Conservation (phyloP, 2,888 invertebrate species). For the Heliconius hortense region DNA sequence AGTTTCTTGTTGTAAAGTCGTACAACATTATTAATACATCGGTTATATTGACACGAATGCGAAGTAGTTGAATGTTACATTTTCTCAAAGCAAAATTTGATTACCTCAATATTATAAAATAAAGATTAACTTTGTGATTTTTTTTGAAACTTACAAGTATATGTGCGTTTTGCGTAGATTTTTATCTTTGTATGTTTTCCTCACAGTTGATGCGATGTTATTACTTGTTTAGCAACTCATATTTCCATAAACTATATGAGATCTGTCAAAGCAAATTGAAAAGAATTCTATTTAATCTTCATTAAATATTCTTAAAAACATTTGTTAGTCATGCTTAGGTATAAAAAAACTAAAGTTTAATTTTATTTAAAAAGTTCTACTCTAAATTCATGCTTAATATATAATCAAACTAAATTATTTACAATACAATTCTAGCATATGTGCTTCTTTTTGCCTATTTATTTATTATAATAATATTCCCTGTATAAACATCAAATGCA, state of each 20-base stretch:
- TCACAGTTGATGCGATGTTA: slow-evolving; percentile 43
- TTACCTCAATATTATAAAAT: background rate
- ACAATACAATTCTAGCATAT: too few relatives aligned
- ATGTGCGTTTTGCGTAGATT: slow-evolving; percentile 6
- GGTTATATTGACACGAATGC: too few relatives aligned
- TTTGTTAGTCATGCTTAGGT: background rate
- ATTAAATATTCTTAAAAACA: background rate
- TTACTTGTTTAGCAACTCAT: slow-evolving; percentile 46
- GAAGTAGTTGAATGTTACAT: too few relatives aligned
- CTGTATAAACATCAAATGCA: too few relatives aligned
- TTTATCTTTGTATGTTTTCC: slow-evolving; percentile 30
- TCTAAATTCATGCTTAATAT: too few relatives aligned
- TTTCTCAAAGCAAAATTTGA: too few relatives aligned
- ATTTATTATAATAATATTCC: too few relatives aligned
- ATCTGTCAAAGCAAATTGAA: slow-evolving; percentile 29
- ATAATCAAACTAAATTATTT: too few relatives aligned
- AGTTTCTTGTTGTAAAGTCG: background rate
- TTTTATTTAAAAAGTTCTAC: background rate
- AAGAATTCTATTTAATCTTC: slow-evolving; percentile 13
- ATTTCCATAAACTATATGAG: slow-evolving; percentile 46
- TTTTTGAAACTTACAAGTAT: background rate
- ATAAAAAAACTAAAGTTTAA: background rate
- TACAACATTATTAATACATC: background rate
- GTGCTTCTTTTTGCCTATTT: too few relatives aligned
- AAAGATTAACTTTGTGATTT: background rate